Evolutionary conservation across 2,113 vertebrate genomes (phyloP).

Genomic region (Colinus virginianus): DNA sequence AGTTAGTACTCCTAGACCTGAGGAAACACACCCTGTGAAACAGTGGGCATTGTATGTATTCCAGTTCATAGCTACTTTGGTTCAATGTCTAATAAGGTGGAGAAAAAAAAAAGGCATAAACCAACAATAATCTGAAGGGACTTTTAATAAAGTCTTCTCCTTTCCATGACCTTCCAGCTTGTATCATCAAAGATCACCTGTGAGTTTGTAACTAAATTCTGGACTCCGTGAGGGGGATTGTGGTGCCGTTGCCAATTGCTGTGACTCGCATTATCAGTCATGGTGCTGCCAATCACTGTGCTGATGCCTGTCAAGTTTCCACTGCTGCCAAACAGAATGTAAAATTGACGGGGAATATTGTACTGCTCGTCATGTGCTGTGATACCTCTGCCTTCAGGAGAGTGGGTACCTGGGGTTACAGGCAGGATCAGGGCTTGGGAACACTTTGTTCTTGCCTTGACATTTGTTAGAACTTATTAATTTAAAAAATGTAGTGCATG

Average conservation of each 20-base stretch:
- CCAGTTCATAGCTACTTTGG: neutral
- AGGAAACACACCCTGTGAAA: rapidly evolving
- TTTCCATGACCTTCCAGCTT: conserved; percentile 39
- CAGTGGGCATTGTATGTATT: neutral
- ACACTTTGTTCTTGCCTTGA: conserved; percentile 33
- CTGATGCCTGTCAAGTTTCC: conserved; percentile 70
- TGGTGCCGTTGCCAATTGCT: conserved; percentile 64
- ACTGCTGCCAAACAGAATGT: conserved; percentile 68
- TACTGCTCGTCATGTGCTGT: conserved; percentile 28
- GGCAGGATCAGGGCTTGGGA: conserved; percentile 54
- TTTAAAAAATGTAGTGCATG: neutral
- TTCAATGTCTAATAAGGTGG: neutral
- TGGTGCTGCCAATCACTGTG: conserved; percentile 71
- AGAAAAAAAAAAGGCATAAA: neutral
- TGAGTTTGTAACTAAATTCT: conserved; percentile 57
- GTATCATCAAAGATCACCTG: conserved; percentile 62
- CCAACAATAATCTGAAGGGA: neutral
- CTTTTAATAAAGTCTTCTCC: neutral
- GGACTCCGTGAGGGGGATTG: conserved; percentile 56
- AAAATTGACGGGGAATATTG: conserved; percentile 75
- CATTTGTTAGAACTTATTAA: neutral
- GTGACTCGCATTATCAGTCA: conserved; percentile 72
- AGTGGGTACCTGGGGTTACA: conserved; percentile 72
- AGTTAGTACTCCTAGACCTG: neutral
- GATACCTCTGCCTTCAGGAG: conserved; percentile 65